Percentiles rank a stretch among this genome's conserved stretches.
Conservation (phyloP, 2,113 vertebrate genomes). For the Kryptolebias marmoratus region DNA sequence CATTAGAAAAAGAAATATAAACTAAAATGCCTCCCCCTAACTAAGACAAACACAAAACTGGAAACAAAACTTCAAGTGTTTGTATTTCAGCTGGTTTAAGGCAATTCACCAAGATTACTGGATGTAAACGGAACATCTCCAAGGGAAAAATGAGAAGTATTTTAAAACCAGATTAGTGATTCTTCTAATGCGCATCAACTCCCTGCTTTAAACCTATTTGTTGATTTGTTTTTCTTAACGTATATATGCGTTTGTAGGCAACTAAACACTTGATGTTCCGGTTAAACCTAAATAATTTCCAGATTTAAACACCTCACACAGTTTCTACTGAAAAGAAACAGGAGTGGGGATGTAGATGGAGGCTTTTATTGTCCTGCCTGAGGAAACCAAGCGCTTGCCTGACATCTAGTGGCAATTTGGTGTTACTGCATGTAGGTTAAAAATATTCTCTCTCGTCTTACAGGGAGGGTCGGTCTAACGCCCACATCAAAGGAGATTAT, state of each 20-base stretch:
- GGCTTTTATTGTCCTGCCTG: neutral
- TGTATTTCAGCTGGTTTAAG: too few relatives aligned
- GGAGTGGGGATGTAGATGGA: neutral
- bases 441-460: neutral
- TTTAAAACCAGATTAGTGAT: conserved; percentile 13
- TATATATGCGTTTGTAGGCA: too few relatives aligned
- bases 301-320: neutral
- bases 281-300: too few relatives aligned
- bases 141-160: conserved; percentile 3
- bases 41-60: neutral
- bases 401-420: conserved; percentile 48
- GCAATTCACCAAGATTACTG: neutral
- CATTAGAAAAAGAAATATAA: neutral
- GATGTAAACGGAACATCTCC: neutral
- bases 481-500: conserved; percentile 91
- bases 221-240: neutral
- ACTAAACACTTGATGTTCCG: too few relatives aligned
- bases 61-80: too few relatives aligned
- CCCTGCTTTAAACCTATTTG: neutral
- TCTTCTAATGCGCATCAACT: too few relatives aligned
- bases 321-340: neutral
- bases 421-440: conserved; percentile 2
- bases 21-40: too few relatives aligned
- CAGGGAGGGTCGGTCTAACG: conserved; percentile 95
- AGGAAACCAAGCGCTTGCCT: conserved; percentile 32